Evolutionary conservation across 2,888 invertebrate species (phyloP), one percentile per base, ranked within the genome.

Genomic region (Luffia ferchaultella): DNA sequence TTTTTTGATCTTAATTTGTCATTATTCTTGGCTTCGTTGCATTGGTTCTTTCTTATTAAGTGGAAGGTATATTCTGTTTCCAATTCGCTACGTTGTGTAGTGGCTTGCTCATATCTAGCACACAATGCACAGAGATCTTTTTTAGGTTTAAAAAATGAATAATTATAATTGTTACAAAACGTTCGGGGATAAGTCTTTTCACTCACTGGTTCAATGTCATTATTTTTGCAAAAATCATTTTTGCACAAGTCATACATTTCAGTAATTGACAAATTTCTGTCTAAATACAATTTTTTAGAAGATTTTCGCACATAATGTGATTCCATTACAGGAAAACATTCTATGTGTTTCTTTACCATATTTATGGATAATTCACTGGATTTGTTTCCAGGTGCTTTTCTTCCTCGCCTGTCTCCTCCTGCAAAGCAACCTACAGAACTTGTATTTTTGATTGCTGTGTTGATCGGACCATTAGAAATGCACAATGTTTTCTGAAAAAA

Each of bases 181-280:
- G 7, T 43, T n/a, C 43, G 43, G 16, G n/a, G 43, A 16, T 43
- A 43, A n/a, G 43, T 43, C 16, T 43, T 43, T 43, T 43, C 43
- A 43, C 43, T 43, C n/a, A 43, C 16, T 43, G 43, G 43, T 43
- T 43, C n/a, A 43, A 43, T 43, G n/a, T n/a, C n/a, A 43, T 43
- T 43, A 43, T 43, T 16, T 16, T 43, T 43, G 43, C 43, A 43
- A 43, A 43, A 43, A 43, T 43, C 9, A 40, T 40, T 43, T 43
- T 9, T 43, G 16, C 16, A 43, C 7, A 43, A 9, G 9, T 9
- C 5, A 43, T 16, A 43, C 43, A 43, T 43, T 43, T 43, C 16
- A 7, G 16, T n/a, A 43, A 43, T 43, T 43, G 43, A 43, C 16
- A 43, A 43, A 16, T 43, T 43, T n/a, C 43, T 43, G 43, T 43